phyloP scores from a whole-genome alignment of 2,888 invertebrate species.

The Linnaemya tessellans region DNA sequence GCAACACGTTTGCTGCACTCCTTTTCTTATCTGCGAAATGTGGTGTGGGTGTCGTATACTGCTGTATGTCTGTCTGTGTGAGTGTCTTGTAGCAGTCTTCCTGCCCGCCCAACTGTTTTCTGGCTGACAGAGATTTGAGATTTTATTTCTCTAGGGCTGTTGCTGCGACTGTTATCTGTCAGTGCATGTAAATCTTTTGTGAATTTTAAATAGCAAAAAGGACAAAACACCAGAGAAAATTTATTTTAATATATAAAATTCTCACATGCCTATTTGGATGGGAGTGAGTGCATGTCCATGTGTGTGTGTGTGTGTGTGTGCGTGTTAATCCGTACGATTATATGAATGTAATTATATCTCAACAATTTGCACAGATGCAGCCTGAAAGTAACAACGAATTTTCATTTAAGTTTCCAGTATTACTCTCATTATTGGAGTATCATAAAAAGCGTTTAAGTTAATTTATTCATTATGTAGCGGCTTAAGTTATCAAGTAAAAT shows the following conservation, averaged over 20 bases:
- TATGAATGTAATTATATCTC: constrained; percentile 53
- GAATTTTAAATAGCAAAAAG: constrained; percentile 40
- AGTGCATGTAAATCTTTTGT: constrained; percentile 41
- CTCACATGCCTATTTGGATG: neutral
- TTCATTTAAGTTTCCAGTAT: constrained; percentile 38
- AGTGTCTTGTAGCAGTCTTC: neutral
- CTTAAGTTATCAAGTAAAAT: constrained; percentile 14
- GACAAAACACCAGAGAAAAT: constrained; percentile 43
- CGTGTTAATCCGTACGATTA: constrained; percentile 32
- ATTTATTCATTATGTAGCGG: constrained; percentile 39
- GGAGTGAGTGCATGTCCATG: neutral
- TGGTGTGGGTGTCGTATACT: constrained; percentile 41
- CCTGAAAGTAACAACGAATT: constrained; percentile 31
- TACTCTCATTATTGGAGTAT: neutral
- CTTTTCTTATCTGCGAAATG: constrained; percentile 48
- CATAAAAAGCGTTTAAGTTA: neutral
- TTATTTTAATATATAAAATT: constrained; percentile 46
- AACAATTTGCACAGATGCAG: constrained; percentile 37
- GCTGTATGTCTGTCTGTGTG: neutral
- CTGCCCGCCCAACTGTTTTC: neutral
- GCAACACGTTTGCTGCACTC: constrained; percentile 39
- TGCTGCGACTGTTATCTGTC: constrained; percentile 46
- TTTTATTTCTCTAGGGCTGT: constrained; percentile 3
- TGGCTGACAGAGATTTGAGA: neutral
- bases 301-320: neutral